Evolutionary conservation across 2,797 vertebrate species (phyloP), one percentile per base, ranked within the genome.

Genomic region (Apogon hyalosoma): DNA sequence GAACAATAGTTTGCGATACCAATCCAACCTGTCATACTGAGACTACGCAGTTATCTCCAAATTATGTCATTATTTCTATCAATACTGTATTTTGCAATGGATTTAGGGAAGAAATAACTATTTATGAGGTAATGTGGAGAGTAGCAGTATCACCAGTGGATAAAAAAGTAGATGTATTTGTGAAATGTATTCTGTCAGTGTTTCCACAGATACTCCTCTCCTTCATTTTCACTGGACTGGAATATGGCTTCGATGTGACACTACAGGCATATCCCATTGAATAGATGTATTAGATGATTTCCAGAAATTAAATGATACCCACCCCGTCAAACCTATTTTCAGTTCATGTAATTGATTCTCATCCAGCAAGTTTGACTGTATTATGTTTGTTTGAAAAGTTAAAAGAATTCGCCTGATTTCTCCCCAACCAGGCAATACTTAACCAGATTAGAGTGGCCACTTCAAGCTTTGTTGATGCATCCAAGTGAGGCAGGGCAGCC

Each of bases 371-470:
- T 89, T 90, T 80, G 79, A 90, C 85, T 85, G 82, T 69, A 90
- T 93, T 91, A 90, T 92, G 90, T 92, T 93, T 91, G 90, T 93
- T 94, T 93, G 87, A 92, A 93, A 93, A 92, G 87, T 90, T 91
- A 88, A 92, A 92, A 92, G 86, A 92, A 92, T 92, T 80, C 82
- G n/a, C 70, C 87, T 90, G 90, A 90, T 93, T 91, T 92, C 83
- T 87, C 87, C 87, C 76, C 85, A 91, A 88, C 85, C 87, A 92
- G 89, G 90, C 88, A 77, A 90, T 91, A 91, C 91, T 92, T 90
- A 87, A 83, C 86, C 85, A 89, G 88, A 93, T 90, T 87, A 92
- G 86, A 93, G 91, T 90, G 91, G 88, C 89, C 90, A 92, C 92
- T 94, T 93, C 87, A 92, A 77, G 89, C 92, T 91, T 91, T 94